Percentiles rank a stretch among this genome's conserved stretches.
Conservation (phyloP, 2,888 invertebrate species). For the Stramonita haemastoma region DNA sequence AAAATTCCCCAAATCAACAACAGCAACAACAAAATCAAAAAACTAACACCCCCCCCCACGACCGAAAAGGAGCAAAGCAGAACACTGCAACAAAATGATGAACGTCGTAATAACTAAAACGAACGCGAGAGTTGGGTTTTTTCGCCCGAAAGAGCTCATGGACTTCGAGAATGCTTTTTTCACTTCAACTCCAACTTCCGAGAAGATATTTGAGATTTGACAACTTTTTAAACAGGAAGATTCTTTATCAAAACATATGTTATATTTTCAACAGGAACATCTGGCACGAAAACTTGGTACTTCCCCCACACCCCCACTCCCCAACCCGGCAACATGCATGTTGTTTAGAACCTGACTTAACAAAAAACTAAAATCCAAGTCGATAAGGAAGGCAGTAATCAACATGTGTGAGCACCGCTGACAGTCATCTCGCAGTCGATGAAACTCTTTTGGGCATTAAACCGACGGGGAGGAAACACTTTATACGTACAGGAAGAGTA, state of each 20-base stretch:
- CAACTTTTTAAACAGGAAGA: background rate
- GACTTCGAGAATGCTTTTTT: background rate
- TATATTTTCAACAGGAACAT: background rate
- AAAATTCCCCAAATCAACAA: background rate
- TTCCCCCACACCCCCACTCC: background rate
- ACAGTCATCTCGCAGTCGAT: background rate
- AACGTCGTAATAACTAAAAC: background rate
- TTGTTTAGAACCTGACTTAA: background rate
- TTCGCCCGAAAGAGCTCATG: background rate
- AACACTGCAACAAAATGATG: background rate
- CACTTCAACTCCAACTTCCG: background rate
- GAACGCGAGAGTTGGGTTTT: background rate
- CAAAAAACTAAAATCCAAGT: background rate
- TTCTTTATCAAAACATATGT: background rate
- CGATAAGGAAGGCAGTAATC: background rate
- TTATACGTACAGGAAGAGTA: slow-evolving; percentile 1
- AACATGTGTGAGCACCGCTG: background rate
- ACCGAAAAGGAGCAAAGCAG: background rate
- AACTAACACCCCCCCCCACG: background rate
- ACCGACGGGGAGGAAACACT: background rate
- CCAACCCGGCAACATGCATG: no score
- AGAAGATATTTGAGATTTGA: background rate
- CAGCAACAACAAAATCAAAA: background rate
- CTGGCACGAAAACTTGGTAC: slow-evolving; percentile 29
- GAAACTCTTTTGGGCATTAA: slow-evolving; percentile 26